Evolutionary conservation across 2,797 vertebrate genomes (phyloP), one percentile per base, ranked within the genome.

Genomic region (Sternarchorhynchus goeldii): DNA sequence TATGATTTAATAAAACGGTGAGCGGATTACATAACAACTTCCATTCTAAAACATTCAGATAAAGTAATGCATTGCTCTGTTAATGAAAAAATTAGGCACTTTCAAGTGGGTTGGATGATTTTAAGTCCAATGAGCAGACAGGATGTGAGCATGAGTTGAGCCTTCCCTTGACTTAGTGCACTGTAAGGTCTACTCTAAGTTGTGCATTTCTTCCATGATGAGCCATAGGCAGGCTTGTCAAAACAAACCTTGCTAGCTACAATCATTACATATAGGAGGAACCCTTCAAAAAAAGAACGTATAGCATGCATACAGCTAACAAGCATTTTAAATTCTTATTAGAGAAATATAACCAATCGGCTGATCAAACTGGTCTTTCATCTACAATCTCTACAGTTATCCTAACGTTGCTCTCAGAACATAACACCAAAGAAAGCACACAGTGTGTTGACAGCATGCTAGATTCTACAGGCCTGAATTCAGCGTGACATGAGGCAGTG

Each of bases 141-240:
- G 3, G 4, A 41, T 41, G 10, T 41, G 39, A 1, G 6, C 39
- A 6, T 41, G 39, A 41, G 6, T 17, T 68, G 41, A 29, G 66
- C 21, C 45, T 50, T 50, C 8, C 36, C 17, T 25, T 25, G 25
- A 25, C 25, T 25, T 25, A 25, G 25, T 25, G 25, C 25, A 25
- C 25, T 25, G 25, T 25, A 25, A 25, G 25, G 25, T 25, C 25
- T 25, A 25, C 25, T 41, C 36, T 41, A 34, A 55, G 50, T 32
- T 14, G 50, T 55, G 67, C 17, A 36, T 71, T 56, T 71, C 31
- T 57, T 70, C 8, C 31, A 57, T 70, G 68, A 70, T 70, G 68
- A 20, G 29, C 57, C 68, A 57, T 57, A 4, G 20, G 32, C 31
- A 36, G n/a, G 53, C 68, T 14, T 57, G 31, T 71, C 31, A 71